Evolutionary conservation across 2,888 invertebrate species (phyloP).

Genomic region (Zeuzera pyrina): DNA sequence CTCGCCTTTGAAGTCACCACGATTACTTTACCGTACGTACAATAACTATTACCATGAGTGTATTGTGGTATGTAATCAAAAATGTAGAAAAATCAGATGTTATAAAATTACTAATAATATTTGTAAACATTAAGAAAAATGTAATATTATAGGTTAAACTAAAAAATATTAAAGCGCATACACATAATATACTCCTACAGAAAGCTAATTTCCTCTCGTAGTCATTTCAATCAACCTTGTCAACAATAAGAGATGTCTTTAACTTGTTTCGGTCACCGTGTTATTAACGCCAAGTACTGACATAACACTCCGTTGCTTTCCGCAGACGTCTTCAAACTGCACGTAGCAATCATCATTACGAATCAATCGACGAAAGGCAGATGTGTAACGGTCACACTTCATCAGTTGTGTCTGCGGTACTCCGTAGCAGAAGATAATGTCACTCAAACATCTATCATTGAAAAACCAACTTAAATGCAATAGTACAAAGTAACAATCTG

Average conservation of each 20-base stretch:
- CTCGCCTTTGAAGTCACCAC: too few relatives aligned
- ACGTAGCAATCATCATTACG: slow-evolving; percentile 46
- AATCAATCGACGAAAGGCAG: slow-evolving; percentile 48
- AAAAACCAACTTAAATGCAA: background rate
- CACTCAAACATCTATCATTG: background rate
- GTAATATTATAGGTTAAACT: background rate
- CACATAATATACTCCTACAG: background rate
- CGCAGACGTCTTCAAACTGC: slow-evolving; percentile 46
- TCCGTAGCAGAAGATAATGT: background rate
- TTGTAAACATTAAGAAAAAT: background rate
- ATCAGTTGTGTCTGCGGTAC: slow-evolving; percentile 28
- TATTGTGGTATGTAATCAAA: too few relatives aligned
- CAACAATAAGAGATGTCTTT: slow-evolving; percentile 46
- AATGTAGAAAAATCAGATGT: too few relatives aligned
- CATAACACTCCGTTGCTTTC: slow-evolving; percentile 43
- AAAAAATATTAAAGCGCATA: background rate
- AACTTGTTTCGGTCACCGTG: slow-evolving; percentile 37
- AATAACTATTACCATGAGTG: too few relatives aligned
- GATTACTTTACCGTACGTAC: too few relatives aligned
- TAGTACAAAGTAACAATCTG: background rate
- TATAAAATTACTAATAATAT: background rate
- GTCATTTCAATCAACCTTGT: slow-evolving; percentile 16
- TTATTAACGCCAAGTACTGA: slow-evolving; percentile 53
- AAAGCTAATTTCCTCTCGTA: too few relatives aligned
- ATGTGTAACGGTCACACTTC: slow-evolving; percentile 60